These are phyloP conservation scores for Uloborus diversus DNA, from an alignment of 1,140 invertebrate genomes.

Conservation along the genomic window DNA sequence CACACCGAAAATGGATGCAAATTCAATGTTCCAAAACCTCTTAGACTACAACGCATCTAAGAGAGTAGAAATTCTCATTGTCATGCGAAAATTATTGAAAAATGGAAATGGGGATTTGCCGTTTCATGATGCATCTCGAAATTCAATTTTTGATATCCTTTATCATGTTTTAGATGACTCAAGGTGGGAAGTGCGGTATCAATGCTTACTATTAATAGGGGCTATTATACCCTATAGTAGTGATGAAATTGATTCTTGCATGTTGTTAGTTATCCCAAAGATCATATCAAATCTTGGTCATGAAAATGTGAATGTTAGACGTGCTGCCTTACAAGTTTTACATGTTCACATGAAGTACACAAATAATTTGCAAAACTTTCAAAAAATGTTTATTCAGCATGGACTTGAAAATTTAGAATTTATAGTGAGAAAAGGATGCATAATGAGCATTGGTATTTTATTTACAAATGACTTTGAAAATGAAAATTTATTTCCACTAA, in stretches of 20 bases:
- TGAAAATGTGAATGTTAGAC: conserved; percentile 52
- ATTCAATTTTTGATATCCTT: conserved; percentile 44
- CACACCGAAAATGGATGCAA: conserved; percentile 44
- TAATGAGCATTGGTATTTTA: conserved; percentile 58
- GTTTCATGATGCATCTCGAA: conserved; percentile 16
- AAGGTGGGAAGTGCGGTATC: conserved; percentile 57
- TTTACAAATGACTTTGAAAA: conserved; percentile 58
- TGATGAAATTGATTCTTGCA: conserved; percentile 47
- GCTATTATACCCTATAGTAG: conserved; percentile 21
- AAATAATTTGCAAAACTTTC: conserved; percentile 58
- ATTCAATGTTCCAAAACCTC: conserved; percentile 47
- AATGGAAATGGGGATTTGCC: conserved; percentile 12
- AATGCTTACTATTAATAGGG: conserved; percentile 50
- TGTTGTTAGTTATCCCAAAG: conserved; percentile 30
- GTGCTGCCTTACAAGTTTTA: conserved; percentile 57
- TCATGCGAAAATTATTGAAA: conserved; percentile 35
- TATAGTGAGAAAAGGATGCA: conserved; percentile 54
- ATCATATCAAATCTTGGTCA: conserved; percentile 55
- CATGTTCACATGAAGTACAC: conserved; percentile 58
- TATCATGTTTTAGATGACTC: conserved; percentile 41
- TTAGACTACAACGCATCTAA: conserved; percentile 50
- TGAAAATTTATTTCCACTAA: conserved; percentile 59
- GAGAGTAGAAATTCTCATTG: conserved; percentile 45
- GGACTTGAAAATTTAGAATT: conserved; percentile 56
- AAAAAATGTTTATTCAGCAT: conserved; percentile 57